A percentile compares a stretch with the other conserved stretches of the same genome.
Evolutionary conservation across 2,113 vertebrate genomes (phyloP).

Genomic region (Naja naja): DNA sequence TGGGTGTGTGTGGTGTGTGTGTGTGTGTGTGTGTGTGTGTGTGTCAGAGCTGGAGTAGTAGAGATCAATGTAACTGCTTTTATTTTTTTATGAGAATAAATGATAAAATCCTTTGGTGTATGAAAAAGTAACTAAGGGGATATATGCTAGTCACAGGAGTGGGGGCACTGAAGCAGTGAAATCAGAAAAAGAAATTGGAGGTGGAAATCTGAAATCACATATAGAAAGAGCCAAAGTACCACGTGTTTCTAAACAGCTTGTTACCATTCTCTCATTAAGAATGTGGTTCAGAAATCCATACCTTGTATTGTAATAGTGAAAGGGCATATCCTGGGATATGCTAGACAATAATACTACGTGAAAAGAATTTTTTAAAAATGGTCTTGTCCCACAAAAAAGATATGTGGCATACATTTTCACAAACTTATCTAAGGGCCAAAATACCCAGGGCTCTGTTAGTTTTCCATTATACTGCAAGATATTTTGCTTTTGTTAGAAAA

Average conservation of each 20-base stretch:
- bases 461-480: background rate
- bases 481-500: background rate
- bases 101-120: background rate
- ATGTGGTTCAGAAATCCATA: background rate
- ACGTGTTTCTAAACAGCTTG: background rate
- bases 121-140: background rate
- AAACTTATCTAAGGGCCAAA: background rate
- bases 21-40: fast-evolving
- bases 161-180: background rate
- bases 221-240: background rate
- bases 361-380: background rate
- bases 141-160: background rate
- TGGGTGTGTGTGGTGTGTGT: too few relatives aligned
- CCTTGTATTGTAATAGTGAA: background rate
- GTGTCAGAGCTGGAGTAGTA: background rate
- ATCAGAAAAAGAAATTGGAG: background rate
- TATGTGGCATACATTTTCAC: background rate
- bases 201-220: background rate
- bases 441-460: background rate
- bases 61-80: background rate
- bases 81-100: background rate
- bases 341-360: background rate
- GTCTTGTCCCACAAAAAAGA: background rate
- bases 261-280: background rate
- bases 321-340: background rate